Evolutionary conservation across 2,888 invertebrate species (phyloP).

Genomic region (Clanis bilineata): DNA sequence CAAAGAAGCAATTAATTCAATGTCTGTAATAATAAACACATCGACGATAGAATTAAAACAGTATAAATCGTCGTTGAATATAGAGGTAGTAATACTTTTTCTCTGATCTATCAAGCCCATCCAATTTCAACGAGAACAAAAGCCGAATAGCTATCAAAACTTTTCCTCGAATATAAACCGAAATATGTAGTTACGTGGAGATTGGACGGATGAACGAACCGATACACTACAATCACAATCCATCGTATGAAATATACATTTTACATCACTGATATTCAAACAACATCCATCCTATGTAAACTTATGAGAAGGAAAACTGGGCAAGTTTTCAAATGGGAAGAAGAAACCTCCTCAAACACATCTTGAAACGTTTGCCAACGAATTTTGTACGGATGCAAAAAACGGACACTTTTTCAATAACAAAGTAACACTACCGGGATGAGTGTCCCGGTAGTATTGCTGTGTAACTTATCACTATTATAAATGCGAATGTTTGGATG

Average conservation of each 20-base stretch:
- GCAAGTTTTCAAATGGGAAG: not conserved
- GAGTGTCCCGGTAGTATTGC: no score
- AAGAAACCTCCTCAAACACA: not conserved
- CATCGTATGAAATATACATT: not conserved
- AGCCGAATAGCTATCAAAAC: not conserved
- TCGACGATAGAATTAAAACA: no score
- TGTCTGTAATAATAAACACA: no score
- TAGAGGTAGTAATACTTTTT: not conserved
- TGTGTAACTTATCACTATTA: no score
- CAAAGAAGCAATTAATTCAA: no score
- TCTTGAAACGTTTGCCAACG: not conserved
- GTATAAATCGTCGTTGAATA: no score
- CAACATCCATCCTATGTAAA: slow-evolving; percentile 10
- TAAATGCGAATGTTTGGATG: no score
- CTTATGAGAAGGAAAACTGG: not conserved
- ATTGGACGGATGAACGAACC: not conserved
- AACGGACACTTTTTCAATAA: not conserved
- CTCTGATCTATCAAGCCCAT: not conserved
- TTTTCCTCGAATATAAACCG: not conserved
- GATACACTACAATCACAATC: not conserved
- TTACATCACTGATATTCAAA: not conserved
- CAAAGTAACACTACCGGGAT: slow-evolving; percentile 1
- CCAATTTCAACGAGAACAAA: not conserved
- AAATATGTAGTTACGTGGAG: not conserved
- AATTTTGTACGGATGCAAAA: not conserved